These are phyloP conservation scores for Prionace glauca DNA, from an alignment of 2,797 vertebrate genomes.

Conservation along the genomic window DNA sequence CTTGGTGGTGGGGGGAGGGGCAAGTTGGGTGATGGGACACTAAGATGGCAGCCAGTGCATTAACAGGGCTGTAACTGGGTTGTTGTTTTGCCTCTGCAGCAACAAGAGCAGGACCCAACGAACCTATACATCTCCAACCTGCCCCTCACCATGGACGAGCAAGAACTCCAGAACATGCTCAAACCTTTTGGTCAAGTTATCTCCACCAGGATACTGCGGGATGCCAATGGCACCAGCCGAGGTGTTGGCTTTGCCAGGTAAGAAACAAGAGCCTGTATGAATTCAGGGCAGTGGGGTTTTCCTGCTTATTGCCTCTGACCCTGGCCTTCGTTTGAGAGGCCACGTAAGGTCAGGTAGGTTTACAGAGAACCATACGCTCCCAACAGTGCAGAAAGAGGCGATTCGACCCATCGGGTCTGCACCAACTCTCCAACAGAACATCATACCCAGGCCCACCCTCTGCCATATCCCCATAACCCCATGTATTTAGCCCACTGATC, in stretches of 20 bases:
- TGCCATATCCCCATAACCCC: no score
- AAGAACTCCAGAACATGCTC: constrained; percentile 85
- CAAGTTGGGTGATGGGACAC: not conserved
- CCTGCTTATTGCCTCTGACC: not conserved
- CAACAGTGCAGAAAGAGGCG: no score
- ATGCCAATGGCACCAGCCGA: constrained; percentile 78
- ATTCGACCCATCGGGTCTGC: no score
- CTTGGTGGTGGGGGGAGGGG: not conserved
- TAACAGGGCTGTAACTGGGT: not conserved
- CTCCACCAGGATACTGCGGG: constrained; percentile 85
- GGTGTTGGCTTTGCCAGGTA: constrained; percentile 92
- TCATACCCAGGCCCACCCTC: no score
- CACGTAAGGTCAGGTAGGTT: not conserved
- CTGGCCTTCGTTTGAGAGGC: not conserved
- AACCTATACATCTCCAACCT: constrained; percentile 94
- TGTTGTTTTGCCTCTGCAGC: constrained; percentile 54
- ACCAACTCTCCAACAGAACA: no score
- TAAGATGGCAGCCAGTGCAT: not conserved
- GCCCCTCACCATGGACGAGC: constrained; percentile 83
- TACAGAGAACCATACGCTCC: no score
- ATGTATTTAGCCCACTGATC: no score
- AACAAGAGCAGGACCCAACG: constrained; percentile 96
- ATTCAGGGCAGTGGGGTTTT: not conserved
- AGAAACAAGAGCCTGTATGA: not conserved
- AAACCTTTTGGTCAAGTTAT: constrained; percentile 92